Base-by-base conservation (phyloP, 1,140 invertebrate genomes). In the Dinoponera quadriceps region DNA sequence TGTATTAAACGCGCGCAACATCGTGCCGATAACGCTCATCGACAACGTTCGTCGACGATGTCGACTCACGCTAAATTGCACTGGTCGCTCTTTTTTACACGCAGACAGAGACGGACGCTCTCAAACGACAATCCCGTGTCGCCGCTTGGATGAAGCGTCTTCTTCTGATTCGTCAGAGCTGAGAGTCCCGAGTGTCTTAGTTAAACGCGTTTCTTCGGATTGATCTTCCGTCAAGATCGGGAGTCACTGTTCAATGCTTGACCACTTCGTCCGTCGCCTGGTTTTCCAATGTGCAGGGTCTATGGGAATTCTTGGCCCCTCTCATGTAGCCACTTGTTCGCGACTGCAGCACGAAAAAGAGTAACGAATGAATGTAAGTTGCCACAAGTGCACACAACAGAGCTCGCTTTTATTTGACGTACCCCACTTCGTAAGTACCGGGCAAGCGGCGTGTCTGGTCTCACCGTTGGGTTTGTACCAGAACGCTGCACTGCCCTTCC, bases 291-390 rank as follows among this genome's bases (percentile, higher is more conserved):
- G 94, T 95, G 93, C 98, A 99, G 0, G 97, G 97, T 90, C 97
- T 95, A 63, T 95, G 92, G n/a, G 89, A 99, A 97, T 94, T 99
- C 98, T 94, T 99, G 98, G 18, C 98, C 98, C 83, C 96, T 94
- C 94, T 99, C 98, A 92, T 99, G 99, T 65, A 99, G 97, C 99
- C 99, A 99, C 95, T 99, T 99, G 94, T 99, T 99, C 4, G 97
- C 98, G n/a, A 99, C 99, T 98, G 94, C 38, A 44, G 11, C 38
- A 9, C 7, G 38, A 44, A 44, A 11, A 69, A 96, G n/a, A 95
- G 9, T 38, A 80, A n/a, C n/a, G n/a, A n/a, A 68, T n/a, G 38
- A 78, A 69, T 7, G 48, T 20, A 38, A 54, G 9, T 60, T 81
- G 13, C 16, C 2, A 77, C 49, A 65, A 48, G 49, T n/a, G n/a